Percentiles rank a stretch among this genome's conserved stretches.
These are phyloP conservation scores for Eristalinus aeneus DNA, from an alignment of 2,888 invertebrate species.

Conservation along the genomic window DNA sequence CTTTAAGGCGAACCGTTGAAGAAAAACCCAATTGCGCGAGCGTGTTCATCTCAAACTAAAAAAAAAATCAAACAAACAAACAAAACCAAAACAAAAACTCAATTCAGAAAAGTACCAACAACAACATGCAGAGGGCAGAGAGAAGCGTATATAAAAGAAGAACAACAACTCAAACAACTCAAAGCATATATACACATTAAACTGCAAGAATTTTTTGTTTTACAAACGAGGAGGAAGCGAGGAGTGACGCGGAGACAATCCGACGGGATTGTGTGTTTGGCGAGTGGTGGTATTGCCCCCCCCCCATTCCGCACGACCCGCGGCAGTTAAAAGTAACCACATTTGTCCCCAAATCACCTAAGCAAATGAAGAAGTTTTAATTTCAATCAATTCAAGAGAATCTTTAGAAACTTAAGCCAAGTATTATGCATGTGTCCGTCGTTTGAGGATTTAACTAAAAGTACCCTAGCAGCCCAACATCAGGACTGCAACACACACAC, in stretches of 20 bases:
- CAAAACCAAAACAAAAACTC: constrained; percentile 21
- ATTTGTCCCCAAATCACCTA: constrained; percentile 12
- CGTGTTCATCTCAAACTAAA: constrained; percentile 63
- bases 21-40: constrained; percentile 64
- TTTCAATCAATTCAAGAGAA: not conserved
- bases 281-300: constrained; percentile 64
- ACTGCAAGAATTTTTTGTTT: constrained; percentile 57
- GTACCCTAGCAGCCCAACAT: too few species aligned
- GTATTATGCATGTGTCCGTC: not conserved
- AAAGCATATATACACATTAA: constrained; percentile 49
- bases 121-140: constrained; percentile 58
- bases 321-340: constrained; percentile 29
- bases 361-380: not conserved
- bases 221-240: constrained; percentile 24
- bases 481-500: not conserved
- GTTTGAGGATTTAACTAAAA: constrained; percentile 3
- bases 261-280: constrained; percentile 23
- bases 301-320: constrained; percentile 40
- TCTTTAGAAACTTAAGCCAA: constrained; percentile 13
- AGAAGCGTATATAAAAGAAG: constrained; percentile 37
- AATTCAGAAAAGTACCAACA: constrained; percentile 1
- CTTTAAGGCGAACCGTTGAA: constrained; percentile 69
- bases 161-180: constrained; percentile 20
- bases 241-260: constrained; percentile 1
- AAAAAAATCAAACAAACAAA: constrained; percentile 4